These are phyloP conservation scores for Leptobrachium ailaonicum DNA, from an alignment of 2,113 vertebrate genomes.

Conservation along the genomic window DNA sequence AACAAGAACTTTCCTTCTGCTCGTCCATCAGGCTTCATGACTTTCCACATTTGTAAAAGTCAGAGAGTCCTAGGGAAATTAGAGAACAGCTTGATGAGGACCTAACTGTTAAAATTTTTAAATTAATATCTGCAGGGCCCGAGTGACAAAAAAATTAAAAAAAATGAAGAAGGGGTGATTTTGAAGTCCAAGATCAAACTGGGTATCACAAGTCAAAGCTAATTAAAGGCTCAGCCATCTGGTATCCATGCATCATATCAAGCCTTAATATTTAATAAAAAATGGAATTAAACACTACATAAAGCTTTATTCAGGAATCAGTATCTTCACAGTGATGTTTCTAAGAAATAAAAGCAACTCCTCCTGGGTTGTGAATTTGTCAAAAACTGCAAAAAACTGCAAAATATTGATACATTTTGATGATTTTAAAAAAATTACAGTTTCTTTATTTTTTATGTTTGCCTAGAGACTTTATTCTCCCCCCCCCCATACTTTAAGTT, in stretches of 20 bases:
- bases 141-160: constrained; percentile 24
- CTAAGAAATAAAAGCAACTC: no score
- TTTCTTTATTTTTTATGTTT: no score
- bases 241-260: constrained; percentile 20
- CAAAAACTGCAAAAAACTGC: no score
- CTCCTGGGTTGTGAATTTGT: no score
- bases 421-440: no score
- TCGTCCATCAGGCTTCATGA: constrained; percentile 36
- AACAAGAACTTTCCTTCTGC: constrained; percentile 35
- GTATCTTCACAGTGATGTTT: background rate
- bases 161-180: constrained; percentile 15
- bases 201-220: constrained; percentile 40
- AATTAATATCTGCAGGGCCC: constrained; percentile 36
- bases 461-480: no score
- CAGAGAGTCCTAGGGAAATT: constrained; percentile 39
- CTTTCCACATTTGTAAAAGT: constrained; percentile 44
- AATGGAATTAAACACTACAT: constrained; percentile 2
- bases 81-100: constrained; percentile 45
- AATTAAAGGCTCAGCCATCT: constrained; percentile 45
- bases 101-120: constrained; percentile 33
- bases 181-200: constrained; percentile 36
- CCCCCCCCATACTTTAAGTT: no score
- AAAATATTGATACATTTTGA: no score
- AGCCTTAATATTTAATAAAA: background rate
- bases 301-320: background rate